These are phyloP conservation scores for Nephrotoma guestfalica DNA, from an alignment of 2,888 invertebrate species.

Conservation along the genomic window DNA sequence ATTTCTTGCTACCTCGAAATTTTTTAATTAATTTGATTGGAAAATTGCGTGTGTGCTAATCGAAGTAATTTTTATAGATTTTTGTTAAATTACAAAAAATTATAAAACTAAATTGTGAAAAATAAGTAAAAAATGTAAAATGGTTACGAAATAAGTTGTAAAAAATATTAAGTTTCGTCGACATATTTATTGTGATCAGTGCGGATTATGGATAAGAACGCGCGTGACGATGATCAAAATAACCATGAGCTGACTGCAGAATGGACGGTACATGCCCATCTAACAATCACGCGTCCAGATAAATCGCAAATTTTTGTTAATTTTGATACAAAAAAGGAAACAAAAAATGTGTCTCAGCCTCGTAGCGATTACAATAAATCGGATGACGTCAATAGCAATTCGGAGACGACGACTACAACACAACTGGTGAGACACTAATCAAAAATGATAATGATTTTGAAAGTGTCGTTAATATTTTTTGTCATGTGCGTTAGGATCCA, in stretches of 20 bases:
- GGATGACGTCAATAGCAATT: background rate
- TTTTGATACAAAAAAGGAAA: slow-evolving; percentile 10
- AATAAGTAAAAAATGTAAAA: background rate
- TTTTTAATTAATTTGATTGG: background rate
- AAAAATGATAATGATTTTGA: slow-evolving; percentile 25
- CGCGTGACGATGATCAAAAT: background rate
- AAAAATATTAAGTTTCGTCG: background rate
- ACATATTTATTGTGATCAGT: background rate
- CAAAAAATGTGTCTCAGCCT: slow-evolving; percentile 14
- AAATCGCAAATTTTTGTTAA: slow-evolving; percentile 22
- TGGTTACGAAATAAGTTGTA: background rate
- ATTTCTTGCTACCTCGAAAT: background rate
- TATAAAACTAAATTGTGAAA: background rate
- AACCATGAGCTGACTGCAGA: slow-evolving; percentile 35
- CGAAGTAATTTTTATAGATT: background rate
- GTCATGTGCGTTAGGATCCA: background rate
- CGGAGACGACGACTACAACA: background rate
- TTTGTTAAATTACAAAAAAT: background rate
- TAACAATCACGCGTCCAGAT: slow-evolving; percentile 42
- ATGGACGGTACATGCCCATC: slow-evolving; percentile 54
- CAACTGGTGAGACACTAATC: background rate
- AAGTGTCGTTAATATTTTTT: background rate
- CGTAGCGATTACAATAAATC: slow-evolving; percentile 13
- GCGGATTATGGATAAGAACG: background rate
- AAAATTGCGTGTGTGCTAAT: background rate